Base-by-base conservation (phyloP, 2,888 invertebrate genomes). In the Lycocerus yunnanus region DNA sequence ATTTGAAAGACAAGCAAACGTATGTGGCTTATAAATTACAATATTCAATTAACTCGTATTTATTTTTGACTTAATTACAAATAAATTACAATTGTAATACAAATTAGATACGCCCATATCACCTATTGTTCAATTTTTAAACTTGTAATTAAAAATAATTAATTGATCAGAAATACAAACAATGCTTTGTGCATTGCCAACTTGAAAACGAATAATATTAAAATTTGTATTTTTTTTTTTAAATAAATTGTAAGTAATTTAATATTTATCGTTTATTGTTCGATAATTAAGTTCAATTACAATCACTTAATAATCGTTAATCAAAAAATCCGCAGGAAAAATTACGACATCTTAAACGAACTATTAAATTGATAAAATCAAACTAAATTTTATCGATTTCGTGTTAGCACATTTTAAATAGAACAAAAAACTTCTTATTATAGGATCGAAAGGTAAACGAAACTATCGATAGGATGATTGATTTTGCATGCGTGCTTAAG, bases 401-500 rank as follows among this genome's bases (percentile, higher is more conserved):
- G 43, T 43, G 43, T 43, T 43, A 43, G 43, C 43, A 43, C 43
- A 43, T 43, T 43, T 43, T 43, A 43, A 43, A 43, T 43, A 43
- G 43, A 59, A 58, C 11, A n/a, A 60, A 24, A 21, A 20, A 15
- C 15, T 15, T 15, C 24, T 68, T 14, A 15, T 27, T n/a, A n/a
- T n/a, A 20, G 68, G 18, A 24, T 69, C 27, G n/a, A 58, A 70
- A 70, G 65, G 70, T 70, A 18, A 71, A 66, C 43, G 43, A 43
- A 43, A 43, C n/a, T n/a, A 69, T 58, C 24, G 71, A 59, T 71
- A 24, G 63, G 58, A 66, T 65, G 71, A 71, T 71, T 71, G 71
- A 71, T 71, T 66, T 66, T 71, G 43, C 66, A 71, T 71, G 71
- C 71, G 71, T 71, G 71, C 71, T 66, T 58, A 15, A 43, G 15